Conservation (phyloP, 2,888 invertebrate genomes). For the Plemyria rubiginata region DNA sequence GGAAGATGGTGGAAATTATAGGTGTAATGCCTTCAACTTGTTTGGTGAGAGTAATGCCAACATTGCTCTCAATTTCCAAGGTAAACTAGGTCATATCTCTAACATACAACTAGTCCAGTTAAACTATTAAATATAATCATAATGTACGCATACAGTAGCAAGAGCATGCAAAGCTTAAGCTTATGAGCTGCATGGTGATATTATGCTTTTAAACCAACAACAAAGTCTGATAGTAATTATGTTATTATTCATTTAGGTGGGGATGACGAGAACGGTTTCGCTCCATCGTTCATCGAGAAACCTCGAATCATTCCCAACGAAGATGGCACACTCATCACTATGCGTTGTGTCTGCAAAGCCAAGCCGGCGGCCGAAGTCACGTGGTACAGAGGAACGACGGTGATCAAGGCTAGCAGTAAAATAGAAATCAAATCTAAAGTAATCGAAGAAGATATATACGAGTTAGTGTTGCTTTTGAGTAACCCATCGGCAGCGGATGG, state of each 20-base stretch:
- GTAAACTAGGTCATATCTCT: slow-evolving; percentile 82
- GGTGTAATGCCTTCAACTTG: slow-evolving; percentile 99
- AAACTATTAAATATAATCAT: slow-evolving; percentile 40
- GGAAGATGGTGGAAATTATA: slow-evolving; percentile 99
- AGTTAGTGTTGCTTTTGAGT: slow-evolving; percentile 88
- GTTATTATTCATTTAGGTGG: slow-evolving; percentile 87
- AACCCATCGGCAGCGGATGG: slow-evolving; percentile 83
- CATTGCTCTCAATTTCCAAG: slow-evolving; percentile 99
- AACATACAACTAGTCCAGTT: slow-evolving; percentile 45
- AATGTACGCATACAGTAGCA: slow-evolving; percentile 83
- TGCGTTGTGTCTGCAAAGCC: slow-evolving; percentile 98
- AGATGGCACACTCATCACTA: slow-evolving; percentile 97
- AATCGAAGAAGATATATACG: slow-evolving; percentile 93
- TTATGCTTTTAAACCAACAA: slow-evolving; percentile 32
- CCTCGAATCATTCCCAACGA: slow-evolving; percentile 99
- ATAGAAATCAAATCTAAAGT: slow-evolving; percentile 91
- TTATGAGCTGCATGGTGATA: slow-evolving; percentile 70
- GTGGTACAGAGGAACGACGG: slow-evolving; percentile 96
- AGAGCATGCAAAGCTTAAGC: slow-evolving; percentile 76
- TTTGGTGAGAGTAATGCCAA: slow-evolving; percentile 99
- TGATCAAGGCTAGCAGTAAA: slow-evolving; percentile 93
- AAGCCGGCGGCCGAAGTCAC: slow-evolving; percentile 97
- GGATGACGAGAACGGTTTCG: slow-evolving; percentile 96
- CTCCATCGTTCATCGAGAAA: slow-evolving; percentile 99
- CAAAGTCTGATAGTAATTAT: slow-evolving; percentile 37